Conservation (phyloP, 2,113 vertebrate genomes). For the Thalassoma bifasciatum region DNA sequence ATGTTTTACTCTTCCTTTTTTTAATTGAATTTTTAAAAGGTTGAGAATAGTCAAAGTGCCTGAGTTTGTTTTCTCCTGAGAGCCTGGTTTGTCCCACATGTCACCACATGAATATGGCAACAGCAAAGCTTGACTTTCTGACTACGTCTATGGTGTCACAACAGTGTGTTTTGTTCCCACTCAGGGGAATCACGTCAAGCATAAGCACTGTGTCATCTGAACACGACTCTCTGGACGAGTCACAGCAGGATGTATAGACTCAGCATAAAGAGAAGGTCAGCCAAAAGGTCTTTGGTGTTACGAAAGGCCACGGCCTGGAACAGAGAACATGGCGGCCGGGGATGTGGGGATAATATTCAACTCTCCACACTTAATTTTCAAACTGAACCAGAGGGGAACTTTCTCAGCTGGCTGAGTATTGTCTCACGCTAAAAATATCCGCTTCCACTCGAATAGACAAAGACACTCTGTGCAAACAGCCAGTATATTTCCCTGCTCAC, state of each 20-base stretch:
- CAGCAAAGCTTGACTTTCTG: too few relatives aligned
- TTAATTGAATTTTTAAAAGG: too few relatives aligned
- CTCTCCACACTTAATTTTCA: constrained; percentile 56
- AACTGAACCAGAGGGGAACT: constrained; percentile 63
- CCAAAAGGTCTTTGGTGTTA: constrained; percentile 42
- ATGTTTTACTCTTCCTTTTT: too few relatives aligned
- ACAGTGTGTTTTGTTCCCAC: constrained; percentile 1
- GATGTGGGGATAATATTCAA: constrained; percentile 50
- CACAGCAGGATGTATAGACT: neutral
- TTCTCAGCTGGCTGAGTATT: constrained; percentile 68
- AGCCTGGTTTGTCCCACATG: too few relatives aligned
- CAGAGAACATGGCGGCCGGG: constrained; percentile 18
- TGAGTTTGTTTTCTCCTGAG: too few relatives aligned
- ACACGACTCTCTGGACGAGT: constrained; percentile 2
- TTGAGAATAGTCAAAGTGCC: too few relatives aligned
- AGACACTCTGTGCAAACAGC: constrained; percentile 49
- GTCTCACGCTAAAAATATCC: constrained; percentile 68
- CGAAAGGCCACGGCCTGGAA: constrained; percentile 54
- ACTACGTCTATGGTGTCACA: neutral
- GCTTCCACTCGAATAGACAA: constrained; percentile 44
- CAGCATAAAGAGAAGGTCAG: constrained; percentile 60
- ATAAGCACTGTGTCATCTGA: constrained; percentile 6
- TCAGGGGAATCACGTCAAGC: constrained; percentile 10
- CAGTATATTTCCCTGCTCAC: constrained; percentile 20
- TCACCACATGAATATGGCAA: too few relatives aligned